Base-by-base conservation (phyloP, 2,113 vertebrate species). In the Montifringilla adamsi region DNA sequence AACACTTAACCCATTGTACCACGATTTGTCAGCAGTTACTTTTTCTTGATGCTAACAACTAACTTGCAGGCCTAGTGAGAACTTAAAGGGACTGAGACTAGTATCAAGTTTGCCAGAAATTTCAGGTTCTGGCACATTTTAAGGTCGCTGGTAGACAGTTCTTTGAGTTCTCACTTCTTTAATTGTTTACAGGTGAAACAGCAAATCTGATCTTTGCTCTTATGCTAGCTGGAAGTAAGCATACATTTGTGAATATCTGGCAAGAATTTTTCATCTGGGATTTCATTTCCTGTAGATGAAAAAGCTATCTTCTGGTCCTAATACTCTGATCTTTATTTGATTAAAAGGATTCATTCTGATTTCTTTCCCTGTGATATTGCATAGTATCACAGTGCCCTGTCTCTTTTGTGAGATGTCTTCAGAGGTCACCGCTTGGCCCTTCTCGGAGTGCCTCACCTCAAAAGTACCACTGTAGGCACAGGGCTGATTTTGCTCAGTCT, bases 331-430 rank as follows among this genome's bases (percentile, higher is more conserved):
- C 92, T 92, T 96, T 75, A 83, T 95, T 95, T 94, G 94, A 96
- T 96, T 95, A 97, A 87, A 91, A 93, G 49, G 67, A 94, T 94
- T 87, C 43, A 90, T 95, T 97, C 93, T 91, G 92, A 96, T 90
- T 96, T 92, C 94, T 64, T 95, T 91, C 77, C 43, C 58, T 94
- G 82, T 73, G 90, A 88, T 95, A 92, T 24, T 87, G 74, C 89
- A 33, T 44, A 95, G 84, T 44, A 86, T 59, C 43, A 67, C 0
- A 0, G 43, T 56, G 81, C 73, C 58, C 81, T 18, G 58, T 15
- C 72, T 75, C 91, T 91, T 96, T 70, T 4, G 27, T 66, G 82
- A 93, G 46, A 84, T 84, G 60, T 87, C 60, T 80, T 77, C 28
- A 60, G 84, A 96, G 81, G 87, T 88, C 84, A 87, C 67, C 84